phyloP scores from a whole-genome alignment of 2,113 vertebrate genomes.

The Microcebus tavaratra region DNA sequence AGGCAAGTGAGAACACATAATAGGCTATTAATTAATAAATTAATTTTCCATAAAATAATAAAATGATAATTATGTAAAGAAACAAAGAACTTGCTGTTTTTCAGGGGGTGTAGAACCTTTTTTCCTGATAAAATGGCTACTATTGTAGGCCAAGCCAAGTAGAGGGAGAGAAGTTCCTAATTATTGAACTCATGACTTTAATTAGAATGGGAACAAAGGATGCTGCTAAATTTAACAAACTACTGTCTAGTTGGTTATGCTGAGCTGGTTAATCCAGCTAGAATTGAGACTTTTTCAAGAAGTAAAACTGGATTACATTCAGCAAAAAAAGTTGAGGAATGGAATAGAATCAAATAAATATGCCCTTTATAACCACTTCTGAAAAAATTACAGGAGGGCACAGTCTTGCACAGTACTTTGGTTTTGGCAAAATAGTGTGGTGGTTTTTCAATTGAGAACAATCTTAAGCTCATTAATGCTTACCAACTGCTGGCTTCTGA shows the following conservation, averaged over 20 bases:
- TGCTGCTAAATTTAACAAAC: constrained; percentile 84
- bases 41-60: constrained; percentile 89
- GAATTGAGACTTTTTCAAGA: constrained; percentile 77
- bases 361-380: constrained; percentile 75
- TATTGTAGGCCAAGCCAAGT: constrained; percentile 50
- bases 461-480: constrained; percentile 56
- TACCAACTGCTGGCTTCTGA: background rate
- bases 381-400: constrained; percentile 83
- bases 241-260: constrained; percentile 83
- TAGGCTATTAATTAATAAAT: constrained; percentile 92
- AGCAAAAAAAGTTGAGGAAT: constrained; percentile 80
- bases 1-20: constrained; percentile 84
- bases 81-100: constrained; percentile 75
- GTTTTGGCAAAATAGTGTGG: constrained; percentile 79
- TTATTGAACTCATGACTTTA: constrained; percentile 64
- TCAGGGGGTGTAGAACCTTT: constrained; percentile 37
- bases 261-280: constrained; percentile 81
- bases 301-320: constrained; percentile 82
- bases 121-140: constrained; percentile 45
- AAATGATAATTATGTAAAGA: constrained; percentile 82
- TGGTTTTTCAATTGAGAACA: constrained; percentile 69
- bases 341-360: constrained; percentile 82
- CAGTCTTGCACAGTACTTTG: constrained; percentile 64
- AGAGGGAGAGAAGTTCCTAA: constrained; percentile 68
- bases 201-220: constrained; percentile 79